A percentile compares a stretch with the other conserved stretches of the same genome.
Evolutionary conservation across 2,797 vertebrate genomes (phyloP).

Genomic region (Craterocephalus amniculus): DNA sequence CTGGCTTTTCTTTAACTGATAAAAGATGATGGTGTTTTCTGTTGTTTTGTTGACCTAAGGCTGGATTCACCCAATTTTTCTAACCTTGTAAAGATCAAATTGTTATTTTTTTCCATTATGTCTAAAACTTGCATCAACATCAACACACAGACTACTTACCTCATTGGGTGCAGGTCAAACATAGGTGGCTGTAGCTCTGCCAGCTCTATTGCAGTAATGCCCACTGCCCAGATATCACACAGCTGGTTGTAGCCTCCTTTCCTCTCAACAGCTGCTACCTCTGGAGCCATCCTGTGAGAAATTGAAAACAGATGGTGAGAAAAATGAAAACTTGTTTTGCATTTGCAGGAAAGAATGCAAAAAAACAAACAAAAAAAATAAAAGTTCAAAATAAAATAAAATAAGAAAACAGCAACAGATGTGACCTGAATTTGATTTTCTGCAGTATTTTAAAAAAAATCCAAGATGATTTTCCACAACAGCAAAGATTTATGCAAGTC

Average conservation of each 20-base stretch:
- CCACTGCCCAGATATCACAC: conserved; percentile 98
- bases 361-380: background rate
- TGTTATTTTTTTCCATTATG: background rate
- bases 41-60: background rate
- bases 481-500: background rate
- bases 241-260: conserved; percentile 98
- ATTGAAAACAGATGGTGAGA: background rate
- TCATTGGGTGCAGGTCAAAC: conserved; percentile 98
- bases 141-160: conserved; percentile 41
- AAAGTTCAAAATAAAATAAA: background rate
- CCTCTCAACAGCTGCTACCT: conserved; percentile 96
- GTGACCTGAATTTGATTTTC: background rate
- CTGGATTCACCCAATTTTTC: background rate
- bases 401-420: background rate
- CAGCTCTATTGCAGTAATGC: conserved; percentile 97
- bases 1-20: background rate
- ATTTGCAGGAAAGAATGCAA: background rate
- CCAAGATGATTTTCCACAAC: background rate
- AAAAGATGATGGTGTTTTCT: background rate
- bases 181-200: conserved; percentile 97
- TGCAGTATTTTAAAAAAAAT: background rate
- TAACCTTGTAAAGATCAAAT: background rate
- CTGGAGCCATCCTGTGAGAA: conserved; percentile 93
- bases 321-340: background rate
- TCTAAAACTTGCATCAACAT: background rate